A percentile compares a stretch with the other conserved stretches of the same genome.
phyloP scores from a whole-genome alignment of 2,797 vertebrate species.

The Parauchenoglanis punctatus region DNA sequence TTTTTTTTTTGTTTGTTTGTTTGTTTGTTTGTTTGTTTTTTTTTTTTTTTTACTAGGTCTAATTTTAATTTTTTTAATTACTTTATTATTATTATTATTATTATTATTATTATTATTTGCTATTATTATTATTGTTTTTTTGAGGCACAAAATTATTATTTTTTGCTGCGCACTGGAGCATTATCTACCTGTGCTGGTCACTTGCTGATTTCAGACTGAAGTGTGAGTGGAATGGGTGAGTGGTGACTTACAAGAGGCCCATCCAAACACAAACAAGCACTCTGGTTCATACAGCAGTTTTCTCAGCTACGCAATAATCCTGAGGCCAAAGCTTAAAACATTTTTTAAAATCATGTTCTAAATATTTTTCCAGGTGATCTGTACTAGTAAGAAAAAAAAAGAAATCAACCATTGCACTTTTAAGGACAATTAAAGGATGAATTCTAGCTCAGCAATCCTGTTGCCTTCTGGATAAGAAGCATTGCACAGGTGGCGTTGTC shows the following conservation, averaged over 20 bases:
- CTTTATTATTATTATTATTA: neutral
- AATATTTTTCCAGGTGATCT: neutral
- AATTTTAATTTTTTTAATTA: neutral
- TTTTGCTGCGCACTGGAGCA: neutral
- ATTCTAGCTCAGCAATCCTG: conserved; percentile 39
- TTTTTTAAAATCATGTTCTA: neutral
- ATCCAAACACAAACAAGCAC: neutral
- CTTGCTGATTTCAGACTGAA: neutral
- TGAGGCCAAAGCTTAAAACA: neutral
- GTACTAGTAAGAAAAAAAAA: neutral
- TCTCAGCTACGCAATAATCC: neutral
- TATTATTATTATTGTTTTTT: neutral
- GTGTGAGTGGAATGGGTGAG: too few relatives aligned
- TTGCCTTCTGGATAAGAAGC: conserved; percentile 42
- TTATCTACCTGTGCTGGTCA: neutral
- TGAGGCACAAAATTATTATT: neutral
- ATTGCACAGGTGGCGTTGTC: conserved; percentile 55
- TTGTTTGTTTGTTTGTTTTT: too few relatives aligned
- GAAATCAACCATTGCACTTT: neutral
- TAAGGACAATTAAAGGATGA: conserved; percentile 19
- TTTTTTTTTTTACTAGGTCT: neutral
- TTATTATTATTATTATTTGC: neutral
- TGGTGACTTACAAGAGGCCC: neutral
- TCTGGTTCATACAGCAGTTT: neutral
- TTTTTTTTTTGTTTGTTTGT: neutral